These are phyloP conservation scores for Cotesia vestalis DNA, from an alignment of 1,140 invertebrate genomes.

Conservation along the genomic window DNA sequence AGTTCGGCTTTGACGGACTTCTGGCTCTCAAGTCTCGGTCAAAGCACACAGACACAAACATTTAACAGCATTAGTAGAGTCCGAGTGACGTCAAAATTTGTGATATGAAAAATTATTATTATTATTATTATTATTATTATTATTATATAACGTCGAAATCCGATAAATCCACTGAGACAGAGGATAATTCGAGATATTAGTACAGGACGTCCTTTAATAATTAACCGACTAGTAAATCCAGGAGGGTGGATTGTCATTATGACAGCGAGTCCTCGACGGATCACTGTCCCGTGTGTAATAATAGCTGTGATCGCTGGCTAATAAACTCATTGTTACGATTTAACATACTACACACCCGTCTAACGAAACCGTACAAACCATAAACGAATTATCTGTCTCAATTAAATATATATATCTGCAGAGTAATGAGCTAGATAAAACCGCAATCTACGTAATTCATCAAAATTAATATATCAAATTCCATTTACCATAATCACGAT, in stretches of 20 bases:
- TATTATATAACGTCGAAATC: too few species aligned
- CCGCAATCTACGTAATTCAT: constrained; percentile 1
- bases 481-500: not conserved
- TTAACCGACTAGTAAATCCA: constrained; percentile 60
- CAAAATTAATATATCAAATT: not conserved
- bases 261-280: constrained; percentile 43
- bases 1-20: too few species aligned
- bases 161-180: constrained; percentile 49
- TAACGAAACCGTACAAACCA: too few species aligned
- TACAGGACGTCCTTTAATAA: constrained; percentile 55
- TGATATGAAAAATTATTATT: too few species aligned
- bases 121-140: too few species aligned
- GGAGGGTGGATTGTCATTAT: constrained; percentile 57
- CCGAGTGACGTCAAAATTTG: not conserved
- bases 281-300: constrained; percentile 28
- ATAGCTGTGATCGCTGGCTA: constrained; percentile 19
- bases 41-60: not conserved
- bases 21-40: not conserved
- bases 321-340: constrained; percentile 17
- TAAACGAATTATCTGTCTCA: constrained; percentile 8
- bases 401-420: constrained; percentile 4
- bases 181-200: constrained; percentile 49
- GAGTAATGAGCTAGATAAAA: not conserved
- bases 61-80: too few species aligned
- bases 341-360: not conserved